Evolutionary conservation across 1,140 invertebrate genomes (phyloP).

Genomic region (Trinorchestia longiramus): DNA sequence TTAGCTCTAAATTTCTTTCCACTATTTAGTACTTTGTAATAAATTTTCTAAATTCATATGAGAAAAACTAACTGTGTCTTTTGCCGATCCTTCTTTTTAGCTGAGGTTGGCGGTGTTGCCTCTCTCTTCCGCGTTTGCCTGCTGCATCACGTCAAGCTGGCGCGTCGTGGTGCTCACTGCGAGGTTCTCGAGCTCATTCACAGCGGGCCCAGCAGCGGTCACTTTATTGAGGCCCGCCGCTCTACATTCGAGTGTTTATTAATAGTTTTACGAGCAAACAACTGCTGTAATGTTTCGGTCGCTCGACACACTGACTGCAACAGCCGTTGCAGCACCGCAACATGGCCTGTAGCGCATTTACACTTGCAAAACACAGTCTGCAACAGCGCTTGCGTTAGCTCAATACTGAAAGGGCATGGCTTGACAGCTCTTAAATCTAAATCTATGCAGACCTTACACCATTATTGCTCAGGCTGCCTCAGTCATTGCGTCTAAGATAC

Average conservation of each 20-base stretch:
- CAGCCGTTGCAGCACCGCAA: not conserved
- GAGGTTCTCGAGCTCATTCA: not conserved
- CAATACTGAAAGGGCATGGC: not conserved
- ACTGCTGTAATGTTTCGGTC: not conserved
- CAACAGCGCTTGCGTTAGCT: not conserved
- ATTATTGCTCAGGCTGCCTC: not conserved
- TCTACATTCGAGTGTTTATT: constrained; percentile 12
- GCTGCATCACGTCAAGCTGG: too few species aligned
- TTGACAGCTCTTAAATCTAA: not conserved
- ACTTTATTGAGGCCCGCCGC: constrained; percentile 2
- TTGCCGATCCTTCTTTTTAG: too few species aligned
- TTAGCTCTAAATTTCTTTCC: too few species aligned
- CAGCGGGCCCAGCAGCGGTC: constrained; percentile 10
- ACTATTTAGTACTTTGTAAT: too few species aligned
- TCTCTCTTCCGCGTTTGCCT: too few species aligned
- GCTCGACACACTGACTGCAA: not conserved
- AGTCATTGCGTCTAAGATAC: not conserved
- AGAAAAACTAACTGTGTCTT: too few species aligned
- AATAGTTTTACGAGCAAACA: constrained; percentile 31
- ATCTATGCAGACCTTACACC: not conserved
- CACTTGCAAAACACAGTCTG: not conserved
- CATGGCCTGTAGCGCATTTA: not conserved
- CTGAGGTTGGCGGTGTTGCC: too few species aligned
- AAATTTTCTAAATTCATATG: too few species aligned
- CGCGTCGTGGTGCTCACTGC: not conserved